These are phyloP conservation scores for Microcaecilia unicolor DNA, from an alignment of 2,797 vertebrate species.

Conservation along the genomic window DNA sequence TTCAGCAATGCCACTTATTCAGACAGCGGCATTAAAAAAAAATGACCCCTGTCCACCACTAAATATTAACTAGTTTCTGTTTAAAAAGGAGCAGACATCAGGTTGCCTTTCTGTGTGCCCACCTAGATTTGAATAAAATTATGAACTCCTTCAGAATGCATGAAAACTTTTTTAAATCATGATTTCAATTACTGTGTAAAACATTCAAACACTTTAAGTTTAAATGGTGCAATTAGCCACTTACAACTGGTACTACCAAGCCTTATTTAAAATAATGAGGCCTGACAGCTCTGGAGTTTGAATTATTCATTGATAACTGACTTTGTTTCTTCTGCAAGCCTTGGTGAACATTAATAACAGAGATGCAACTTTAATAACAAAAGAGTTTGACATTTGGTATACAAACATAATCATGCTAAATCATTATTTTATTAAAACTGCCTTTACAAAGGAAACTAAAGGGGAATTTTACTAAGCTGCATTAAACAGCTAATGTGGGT, in stretches of 20 bases:
- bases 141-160: conserved; percentile 49
- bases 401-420: too few relatives aligned
- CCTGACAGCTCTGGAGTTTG: conserved; percentile 60
- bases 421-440: too few relatives aligned
- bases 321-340: conserved; percentile 53
- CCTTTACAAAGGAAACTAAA: too few relatives aligned
- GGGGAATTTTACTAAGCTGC: too few relatives aligned
- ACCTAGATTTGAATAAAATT: too few relatives aligned
- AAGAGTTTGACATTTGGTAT: conserved; percentile 52
- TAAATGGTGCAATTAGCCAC: conserved; percentile 61
- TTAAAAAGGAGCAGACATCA: too few relatives aligned
- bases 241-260: conserved; percentile 56
- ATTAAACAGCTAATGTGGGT: too few relatives aligned
- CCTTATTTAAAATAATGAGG: conserved; percentile 67
- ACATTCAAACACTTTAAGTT: conserved; percentile 53
- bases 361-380: conserved; percentile 58
- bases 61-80: too few relatives aligned
- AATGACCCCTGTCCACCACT: too few relatives aligned
- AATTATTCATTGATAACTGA: conserved; percentile 67
- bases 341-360: conserved; percentile 59
- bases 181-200: conserved; percentile 57
- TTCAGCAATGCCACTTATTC: too few relatives aligned
- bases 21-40: too few relatives aligned
- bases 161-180: conserved; percentile 49
- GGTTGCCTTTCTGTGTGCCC: too few relatives aligned